Conservation (phyloP, 2,797 vertebrate species). For the Gymnothorax javanicus region DNA sequence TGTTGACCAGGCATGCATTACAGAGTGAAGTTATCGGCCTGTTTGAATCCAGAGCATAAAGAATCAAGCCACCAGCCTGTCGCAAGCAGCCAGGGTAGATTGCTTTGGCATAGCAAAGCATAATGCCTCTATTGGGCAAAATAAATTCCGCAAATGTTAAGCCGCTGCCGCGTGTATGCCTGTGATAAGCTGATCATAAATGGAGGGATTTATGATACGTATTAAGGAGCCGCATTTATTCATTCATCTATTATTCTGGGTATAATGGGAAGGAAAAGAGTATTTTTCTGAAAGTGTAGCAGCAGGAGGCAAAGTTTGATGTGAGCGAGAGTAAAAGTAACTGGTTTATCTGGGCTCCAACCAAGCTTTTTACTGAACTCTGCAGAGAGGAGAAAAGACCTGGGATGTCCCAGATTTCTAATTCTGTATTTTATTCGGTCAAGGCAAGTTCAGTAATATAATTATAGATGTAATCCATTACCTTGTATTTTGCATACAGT, state of each 20-base stretch:
- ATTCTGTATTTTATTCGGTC: constrained; percentile 42
- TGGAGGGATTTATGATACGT: constrained; percentile 59
- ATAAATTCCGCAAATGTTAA: constrained; percentile 53
- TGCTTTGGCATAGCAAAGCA: constrained; percentile 46
- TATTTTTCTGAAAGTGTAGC: constrained; percentile 44
- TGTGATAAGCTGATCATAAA: constrained; percentile 66
- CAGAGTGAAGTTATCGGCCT: constrained; percentile 38
- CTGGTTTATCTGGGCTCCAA: constrained; percentile 38
- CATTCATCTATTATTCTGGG: constrained; percentile 59
- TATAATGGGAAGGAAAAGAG: constrained; percentile 44
- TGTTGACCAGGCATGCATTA: constrained; percentile 19
- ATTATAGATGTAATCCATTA: constrained; percentile 46
- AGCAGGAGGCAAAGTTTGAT: constrained; percentile 49
- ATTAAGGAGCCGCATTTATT: constrained; percentile 62
- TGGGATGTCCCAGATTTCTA: constrained; percentile 43
- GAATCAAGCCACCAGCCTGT: constrained; percentile 35
- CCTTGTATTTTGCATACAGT: constrained; percentile 39
- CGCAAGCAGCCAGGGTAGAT: constrained; percentile 42
- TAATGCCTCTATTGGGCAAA: constrained; percentile 52
- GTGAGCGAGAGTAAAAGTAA: constrained; percentile 43
- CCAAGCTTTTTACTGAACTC: constrained; percentile 18
- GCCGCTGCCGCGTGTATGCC: constrained; percentile 52
- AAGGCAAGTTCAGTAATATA: constrained; percentile 43
- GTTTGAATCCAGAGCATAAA: constrained; percentile 44
- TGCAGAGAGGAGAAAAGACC: constrained; percentile 21